These are phyloP conservation scores for Microdon myrmicae DNA, from an alignment of 2,888 invertebrate species.

Conservation along the genomic window DNA sequence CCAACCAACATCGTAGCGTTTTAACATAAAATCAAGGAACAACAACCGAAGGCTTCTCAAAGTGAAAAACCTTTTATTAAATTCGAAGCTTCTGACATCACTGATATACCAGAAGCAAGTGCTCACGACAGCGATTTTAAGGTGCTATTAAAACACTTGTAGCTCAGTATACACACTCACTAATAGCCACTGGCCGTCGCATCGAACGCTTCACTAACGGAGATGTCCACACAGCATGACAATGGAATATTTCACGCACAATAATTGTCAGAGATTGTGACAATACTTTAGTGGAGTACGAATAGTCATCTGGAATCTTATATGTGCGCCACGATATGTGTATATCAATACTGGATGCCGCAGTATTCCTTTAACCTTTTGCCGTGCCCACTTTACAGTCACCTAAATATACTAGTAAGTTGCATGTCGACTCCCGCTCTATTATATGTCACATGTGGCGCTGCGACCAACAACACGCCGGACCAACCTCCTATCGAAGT, in stretches of 20 bases:
- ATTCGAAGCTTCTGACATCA: constrained; percentile 6
- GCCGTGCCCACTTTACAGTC: constrained; percentile 42
- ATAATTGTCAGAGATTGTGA: too few relatives aligned
- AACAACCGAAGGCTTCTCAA: constrained; percentile 12
- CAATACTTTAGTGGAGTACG: background rate
- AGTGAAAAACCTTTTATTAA: constrained; percentile 21
- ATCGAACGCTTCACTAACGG: constrained; percentile 29
- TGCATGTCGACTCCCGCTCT: constrained; percentile 43
- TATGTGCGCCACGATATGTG: constrained; percentile 6
- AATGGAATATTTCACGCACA: constrained; percentile 1
- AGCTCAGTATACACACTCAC: constrained; percentile 34
- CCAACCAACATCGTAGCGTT: constrained; percentile 35
- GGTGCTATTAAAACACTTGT: constrained; percentile 45
- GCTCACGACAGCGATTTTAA: constrained; percentile 27
- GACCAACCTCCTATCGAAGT: too few relatives aligned
- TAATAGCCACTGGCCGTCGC: constrained; percentile 8
- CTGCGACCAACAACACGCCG: too few relatives aligned
- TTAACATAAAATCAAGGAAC: constrained; percentile 28
- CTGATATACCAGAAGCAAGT: constrained; percentile 33
- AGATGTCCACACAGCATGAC: constrained; percentile 1
- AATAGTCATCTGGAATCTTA: background rate
- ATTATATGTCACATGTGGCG: constrained; percentile 43
- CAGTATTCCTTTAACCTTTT: constrained; percentile 48
- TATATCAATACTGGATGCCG: constrained; percentile 38
- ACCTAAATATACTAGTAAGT: constrained; percentile 24